phyloP scores from a whole-genome alignment of 2,113 vertebrate genomes.

The Myanophis thanlyinensis region DNA sequence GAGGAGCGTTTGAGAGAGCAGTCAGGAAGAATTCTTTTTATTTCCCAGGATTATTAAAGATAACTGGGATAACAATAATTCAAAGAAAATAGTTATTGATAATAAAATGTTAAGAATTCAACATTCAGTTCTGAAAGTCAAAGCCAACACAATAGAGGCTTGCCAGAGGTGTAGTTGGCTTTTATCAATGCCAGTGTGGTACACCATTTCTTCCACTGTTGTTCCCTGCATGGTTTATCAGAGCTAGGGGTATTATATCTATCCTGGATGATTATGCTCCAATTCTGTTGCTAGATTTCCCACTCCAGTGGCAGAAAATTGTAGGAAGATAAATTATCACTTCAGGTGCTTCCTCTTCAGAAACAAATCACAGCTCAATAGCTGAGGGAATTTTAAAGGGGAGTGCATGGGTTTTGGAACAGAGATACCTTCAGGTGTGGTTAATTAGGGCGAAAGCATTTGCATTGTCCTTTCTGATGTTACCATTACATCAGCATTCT shows the following conservation, averaged over 20 bases:
- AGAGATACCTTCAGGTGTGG: not conserved
- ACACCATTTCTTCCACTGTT: not conserved
- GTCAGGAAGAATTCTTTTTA: slow-evolving; percentile 32
- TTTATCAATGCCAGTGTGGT: slow-evolving; percentile 36
- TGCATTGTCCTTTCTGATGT: not conserved
- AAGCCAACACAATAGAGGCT: not conserved
- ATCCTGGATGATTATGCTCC: slow-evolving; percentile 21
- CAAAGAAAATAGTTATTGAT: slow-evolving; percentile 21
- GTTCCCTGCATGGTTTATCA: not conserved
- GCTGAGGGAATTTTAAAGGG: not conserved
- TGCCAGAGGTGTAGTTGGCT: not conserved
- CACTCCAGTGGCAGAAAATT: not conserved
- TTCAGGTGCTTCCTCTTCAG: slow-evolving; percentile 1
- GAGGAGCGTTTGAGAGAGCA: slow-evolving; percentile 47
- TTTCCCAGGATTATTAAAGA: slow-evolving; percentile 59
- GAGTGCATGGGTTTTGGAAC: rapidly evolving
- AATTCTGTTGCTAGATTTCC: not conserved
- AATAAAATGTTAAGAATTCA: slow-evolving; percentile 17
- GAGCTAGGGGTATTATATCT: slow-evolving; percentile 7
- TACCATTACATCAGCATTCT: not conserved
- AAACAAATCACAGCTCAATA: not conserved
- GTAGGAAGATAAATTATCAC: slow-evolving; percentile 13
- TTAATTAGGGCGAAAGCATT: not conserved
- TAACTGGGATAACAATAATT: slow-evolving; percentile 11
- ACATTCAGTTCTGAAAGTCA: not conserved